Evolutionary conservation across 2,113 vertebrate species (phyloP), one percentile per base, ranked within the genome.

Genomic region (Chiloscyllium plagiosum): DNA sequence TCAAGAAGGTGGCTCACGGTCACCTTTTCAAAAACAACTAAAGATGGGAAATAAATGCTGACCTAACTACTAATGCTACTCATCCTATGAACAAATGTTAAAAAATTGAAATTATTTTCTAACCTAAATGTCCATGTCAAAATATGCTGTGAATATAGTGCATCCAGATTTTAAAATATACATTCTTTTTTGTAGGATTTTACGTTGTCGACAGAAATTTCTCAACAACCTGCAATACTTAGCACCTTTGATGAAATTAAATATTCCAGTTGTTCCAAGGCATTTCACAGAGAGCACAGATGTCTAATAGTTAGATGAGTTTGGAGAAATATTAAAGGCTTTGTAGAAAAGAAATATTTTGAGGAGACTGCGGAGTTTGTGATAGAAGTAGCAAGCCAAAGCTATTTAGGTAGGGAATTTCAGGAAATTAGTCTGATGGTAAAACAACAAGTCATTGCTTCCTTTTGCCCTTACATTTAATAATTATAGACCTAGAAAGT

Each of bases 261-360:
- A 93, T 8, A 66, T 19, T 65, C 33, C 33, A 93, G 66, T 66
- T 66, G 89, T 66, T 33, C 19, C 65, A 37, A 37, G 89, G 4
- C 65, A 66, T 66, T 93, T 66, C 89, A 93, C 4, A 66, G 19
- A 93, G 19, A 90, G 87, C 89, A 93, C n/a, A 47, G n/a, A 93
- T 65, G 19, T 66, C 17, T 8, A 66, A 10, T 33, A 65, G 56
- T n/a, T 66, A 42, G 61, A 93, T 20, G 29, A 61, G 56, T 66
- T 65, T 8, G 61, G 56, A 93, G 61, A 66, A 93, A 66, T 66
- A 93, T 93, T 61, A 93, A 93, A 93, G 33, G n/a, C 89, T 20
- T 20, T 0, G 5, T 66, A 65, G n/a, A 93, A 90, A 37, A 83
- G 15, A 33, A 29, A 93, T 29, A 61, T 42, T 93, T 93, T 1